Base-by-base conservation (phyloP, 2,888 invertebrate species). In the Blastobasis lacticolella region DNA sequence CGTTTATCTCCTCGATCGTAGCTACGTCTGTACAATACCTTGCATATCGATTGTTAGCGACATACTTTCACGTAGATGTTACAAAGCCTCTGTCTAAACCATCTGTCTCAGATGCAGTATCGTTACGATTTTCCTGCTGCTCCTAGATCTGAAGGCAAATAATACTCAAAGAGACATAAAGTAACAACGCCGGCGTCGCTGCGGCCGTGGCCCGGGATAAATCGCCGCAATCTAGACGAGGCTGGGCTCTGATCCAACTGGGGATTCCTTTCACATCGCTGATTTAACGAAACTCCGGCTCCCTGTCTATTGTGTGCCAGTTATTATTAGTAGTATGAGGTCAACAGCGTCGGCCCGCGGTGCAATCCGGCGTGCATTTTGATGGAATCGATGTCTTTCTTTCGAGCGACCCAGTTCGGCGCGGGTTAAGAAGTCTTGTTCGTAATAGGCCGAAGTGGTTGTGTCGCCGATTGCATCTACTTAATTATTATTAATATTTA, bases 161-260 rank as follows among this genome's bases (percentile, higher is more conserved):
- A 23, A 23, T 23, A 23, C 23, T 23, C 23, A 23, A 23, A 23
- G 23, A 23, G 23, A 23, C 23, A 23, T 23, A 23, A 48, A 48
- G 48, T 23, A 40, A 45, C 40, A 37, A 45, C 46, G 10, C 40
- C 36, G 37, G 6, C 36, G 49, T 43, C 54, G 69, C 74, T 69
- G 63, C 64, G 63, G 63, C 62, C 62, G 61, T 71, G 66, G 64
- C 67, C 44, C 62, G 59, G 72, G 71, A 75, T 73, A 81, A 80
- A 82, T 81, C 74, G 75, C 65, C 64, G 67, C 75, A 78, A 78
- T 81, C 76, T 71, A 69, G 59, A 60, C 65, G 63, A 69, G 66
- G 63, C 69, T 70, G 73, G 78, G 81, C 75, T 64, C 70, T 60
- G 72, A 73, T 82, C 78, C 79, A 79, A 80, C 75, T 73, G 60